A percentile compares a stretch with the other conserved stretches of the same genome.
Conservation (phyloP, 2,888 invertebrate species). For the Erannis defoliaria region DNA sequence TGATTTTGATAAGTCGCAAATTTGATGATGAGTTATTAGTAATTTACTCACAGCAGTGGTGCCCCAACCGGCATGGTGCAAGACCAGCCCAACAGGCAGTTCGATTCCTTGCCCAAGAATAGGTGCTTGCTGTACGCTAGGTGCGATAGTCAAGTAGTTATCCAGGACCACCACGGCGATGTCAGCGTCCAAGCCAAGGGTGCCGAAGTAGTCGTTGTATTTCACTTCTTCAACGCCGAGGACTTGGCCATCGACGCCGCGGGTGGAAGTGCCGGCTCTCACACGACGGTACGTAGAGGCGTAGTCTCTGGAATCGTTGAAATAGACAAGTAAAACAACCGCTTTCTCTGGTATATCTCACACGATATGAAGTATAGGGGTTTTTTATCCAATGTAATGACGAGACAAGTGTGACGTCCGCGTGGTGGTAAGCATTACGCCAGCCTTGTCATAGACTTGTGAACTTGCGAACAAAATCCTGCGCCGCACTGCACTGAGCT, state of each 20-base stretch:
- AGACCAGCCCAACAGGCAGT: constrained; percentile 34
- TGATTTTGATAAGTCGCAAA: no score
- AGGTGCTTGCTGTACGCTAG: constrained; percentile 23
- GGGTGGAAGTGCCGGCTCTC: constrained; percentile 60
- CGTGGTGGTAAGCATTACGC: no score
- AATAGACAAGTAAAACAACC: no score
- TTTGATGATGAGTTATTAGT: background rate
- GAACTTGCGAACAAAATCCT: no score
- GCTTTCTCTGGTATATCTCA: no score
- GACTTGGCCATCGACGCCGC: constrained; percentile 58
- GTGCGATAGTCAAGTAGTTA: constrained; percentile 17
- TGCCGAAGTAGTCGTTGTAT: constrained; percentile 49
- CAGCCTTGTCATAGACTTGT: no score
- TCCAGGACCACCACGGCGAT: constrained; percentile 59
- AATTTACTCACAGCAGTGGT: constrained; percentile 31
- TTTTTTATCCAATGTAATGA: no score
- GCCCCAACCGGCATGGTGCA: constrained; percentile 45
- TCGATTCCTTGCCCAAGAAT: constrained; percentile 37
- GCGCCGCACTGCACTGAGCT: no score
- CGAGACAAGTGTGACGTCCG: no score
- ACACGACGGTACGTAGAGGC: constrained; percentile 53
- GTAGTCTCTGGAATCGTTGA: constrained; percentile 53
- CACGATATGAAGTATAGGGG: no score
- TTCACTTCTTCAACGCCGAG: constrained; percentile 25
- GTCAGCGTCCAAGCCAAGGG: constrained; percentile 51